Conservation (phyloP, 2,888 invertebrate genomes). For the Sicus ferrugineus region DNA sequence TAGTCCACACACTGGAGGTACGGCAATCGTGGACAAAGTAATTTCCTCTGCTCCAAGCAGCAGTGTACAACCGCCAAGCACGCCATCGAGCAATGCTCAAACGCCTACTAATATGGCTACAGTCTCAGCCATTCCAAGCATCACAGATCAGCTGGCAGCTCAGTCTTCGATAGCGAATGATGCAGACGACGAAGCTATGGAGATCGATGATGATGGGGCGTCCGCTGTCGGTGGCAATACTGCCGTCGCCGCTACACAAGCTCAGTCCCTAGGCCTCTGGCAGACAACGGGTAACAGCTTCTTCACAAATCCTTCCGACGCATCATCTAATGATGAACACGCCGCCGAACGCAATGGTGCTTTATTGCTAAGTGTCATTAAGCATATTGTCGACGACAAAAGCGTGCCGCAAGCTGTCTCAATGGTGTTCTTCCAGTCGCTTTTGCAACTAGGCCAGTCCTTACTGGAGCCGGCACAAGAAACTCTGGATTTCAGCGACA, state of each 20-base stretch:
- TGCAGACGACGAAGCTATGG: slow-evolving; percentile 61
- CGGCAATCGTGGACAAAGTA: slow-evolving; percentile 39
- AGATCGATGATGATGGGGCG: slow-evolving; percentile 63
- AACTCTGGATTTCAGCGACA: slow-evolving; percentile 78
- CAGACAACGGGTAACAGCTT: slow-evolving; percentile 61
- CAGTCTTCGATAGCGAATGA: slow-evolving; percentile 45
- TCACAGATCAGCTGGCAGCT: slow-evolving; percentile 60
- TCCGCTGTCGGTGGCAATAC: slow-evolving; percentile 39
- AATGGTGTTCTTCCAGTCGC: slow-evolving; percentile 72
- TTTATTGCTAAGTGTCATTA: slow-evolving; percentile 74
- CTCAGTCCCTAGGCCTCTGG: slow-evolving; percentile 56
- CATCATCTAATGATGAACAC: slow-evolving; percentile 60
- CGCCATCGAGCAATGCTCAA: slow-evolving; percentile 66
- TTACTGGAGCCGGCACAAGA: slow-evolving; percentile 72
- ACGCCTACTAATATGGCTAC: slow-evolving; percentile 67
- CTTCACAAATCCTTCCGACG: slow-evolving; percentile 64
- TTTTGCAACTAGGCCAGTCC: slow-evolving; percentile 77
- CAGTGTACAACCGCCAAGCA: slow-evolving; percentile 61
- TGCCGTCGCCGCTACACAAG: slow-evolving; percentile 35
- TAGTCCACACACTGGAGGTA: slow-evolving; percentile 36
- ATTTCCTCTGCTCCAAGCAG: slow-evolving; percentile 34
- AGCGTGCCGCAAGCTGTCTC: slow-evolving; percentile 46
- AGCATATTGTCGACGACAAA: slow-evolving; percentile 74
- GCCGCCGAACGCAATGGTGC: slow-evolving; percentile 73
- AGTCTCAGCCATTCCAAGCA: slow-evolving; percentile 63